These are phyloP conservation scores for Balearica regulorum DNA, from an alignment of 2,797 vertebrate species.

Conservation along the genomic window DNA sequence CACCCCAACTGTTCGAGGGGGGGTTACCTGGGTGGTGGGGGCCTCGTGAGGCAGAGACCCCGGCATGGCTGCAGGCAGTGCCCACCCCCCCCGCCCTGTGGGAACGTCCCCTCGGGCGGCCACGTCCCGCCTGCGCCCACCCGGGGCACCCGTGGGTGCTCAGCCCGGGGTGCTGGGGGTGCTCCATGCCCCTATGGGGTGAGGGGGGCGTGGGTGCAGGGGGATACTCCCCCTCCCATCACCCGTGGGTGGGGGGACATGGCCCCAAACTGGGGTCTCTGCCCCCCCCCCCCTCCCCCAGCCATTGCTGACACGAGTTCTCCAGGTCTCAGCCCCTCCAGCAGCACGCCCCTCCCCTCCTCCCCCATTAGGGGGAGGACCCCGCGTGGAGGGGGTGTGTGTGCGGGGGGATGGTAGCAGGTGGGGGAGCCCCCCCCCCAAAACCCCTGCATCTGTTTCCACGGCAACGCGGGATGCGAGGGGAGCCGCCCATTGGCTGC, in stretches of 20 bases:
- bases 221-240: background rate
- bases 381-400: no score
- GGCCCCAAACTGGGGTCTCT: background rate
- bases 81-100: background rate
- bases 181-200: no score
- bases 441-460: background rate
- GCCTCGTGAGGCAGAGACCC: background rate
- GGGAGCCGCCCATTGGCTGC: constrained; percentile 35
- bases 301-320: background rate
- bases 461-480: background rate
- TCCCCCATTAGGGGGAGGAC: background rate
- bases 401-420: background rate
- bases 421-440: background rate
- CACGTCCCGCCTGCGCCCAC: background rate
- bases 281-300: no score
- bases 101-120: background rate
- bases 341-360: background rate
- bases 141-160: background rate
- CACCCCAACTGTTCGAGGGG: background rate
- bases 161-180: background rate
- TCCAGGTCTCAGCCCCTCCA: background rate
- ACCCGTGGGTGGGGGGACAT: background rate
- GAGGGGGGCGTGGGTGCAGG: background rate
- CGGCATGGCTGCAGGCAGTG: background rate
- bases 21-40: background rate